phyloP scores from a whole-genome alignment of 2,113 vertebrate genomes.

The Pteruthius melanotis region DNA sequence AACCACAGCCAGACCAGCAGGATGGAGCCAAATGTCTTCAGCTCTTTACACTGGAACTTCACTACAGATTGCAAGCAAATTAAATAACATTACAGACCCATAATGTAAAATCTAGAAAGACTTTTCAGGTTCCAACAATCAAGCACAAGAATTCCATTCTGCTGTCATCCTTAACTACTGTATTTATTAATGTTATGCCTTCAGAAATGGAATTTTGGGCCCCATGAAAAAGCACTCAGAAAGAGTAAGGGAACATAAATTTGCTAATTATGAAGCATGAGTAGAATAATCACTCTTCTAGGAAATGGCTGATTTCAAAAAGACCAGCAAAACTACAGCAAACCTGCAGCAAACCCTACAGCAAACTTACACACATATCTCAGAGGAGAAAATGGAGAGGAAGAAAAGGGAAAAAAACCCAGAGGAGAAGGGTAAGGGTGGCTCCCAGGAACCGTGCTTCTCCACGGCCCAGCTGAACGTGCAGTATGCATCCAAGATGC shows the following conservation, averaged over 20 bases:
- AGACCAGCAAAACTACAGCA: not conserved
- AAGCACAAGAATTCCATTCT: not conserved
- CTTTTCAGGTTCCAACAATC: not conserved
- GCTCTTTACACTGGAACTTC: not conserved
- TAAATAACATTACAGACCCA: not conserved
- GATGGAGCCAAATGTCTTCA: not conserved
- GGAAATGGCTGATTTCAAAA: not conserved
- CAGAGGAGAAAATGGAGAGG: not conserved
- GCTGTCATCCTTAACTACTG: not conserved
- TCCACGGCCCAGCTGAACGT: not conserved
- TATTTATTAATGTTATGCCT: not conserved
- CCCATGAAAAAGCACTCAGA: not conserved
- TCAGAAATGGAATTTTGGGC: not conserved
- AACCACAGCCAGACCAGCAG: not conserved
- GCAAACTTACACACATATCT: not conserved
- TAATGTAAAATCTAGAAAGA: not conserved
- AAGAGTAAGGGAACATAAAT: not conserved
- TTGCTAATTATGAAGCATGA: not conserved
- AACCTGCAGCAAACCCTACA: not conserved
- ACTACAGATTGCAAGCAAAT: not conserved
- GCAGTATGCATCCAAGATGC: not conserved
- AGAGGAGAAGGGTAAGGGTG: not conserved
- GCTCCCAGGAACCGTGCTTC: not conserved
- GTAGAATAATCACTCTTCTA: not conserved
- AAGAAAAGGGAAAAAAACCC: not conserved